phyloP scores from a whole-genome alignment of 2,113 vertebrate species.

The Calonectris borealis region DNA sequence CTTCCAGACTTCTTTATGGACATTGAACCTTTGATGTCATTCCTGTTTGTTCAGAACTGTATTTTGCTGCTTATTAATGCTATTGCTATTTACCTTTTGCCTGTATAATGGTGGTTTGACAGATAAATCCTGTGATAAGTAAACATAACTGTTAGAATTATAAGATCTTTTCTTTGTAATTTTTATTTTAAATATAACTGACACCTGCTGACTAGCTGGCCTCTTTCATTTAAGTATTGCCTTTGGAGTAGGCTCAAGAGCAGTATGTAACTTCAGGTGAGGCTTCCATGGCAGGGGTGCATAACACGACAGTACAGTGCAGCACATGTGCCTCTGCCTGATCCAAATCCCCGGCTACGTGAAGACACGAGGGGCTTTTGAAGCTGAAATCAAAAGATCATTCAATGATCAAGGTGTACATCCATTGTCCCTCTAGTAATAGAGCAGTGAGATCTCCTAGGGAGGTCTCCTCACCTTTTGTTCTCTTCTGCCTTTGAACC shows the following conservation, averaged over 20 bases:
- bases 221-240: background rate
- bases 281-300: background rate
- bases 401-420: background rate
- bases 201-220: background rate
- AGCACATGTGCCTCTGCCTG: background rate
- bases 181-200: background rate
- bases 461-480: background rate
- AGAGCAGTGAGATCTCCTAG: background rate
- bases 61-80: background rate
- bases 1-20: background rate
- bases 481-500: background rate
- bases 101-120: background rate
- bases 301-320: background rate
- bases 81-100: background rate
- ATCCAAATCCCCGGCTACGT: background rate
- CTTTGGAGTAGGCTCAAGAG: background rate
- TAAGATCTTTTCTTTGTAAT: background rate
- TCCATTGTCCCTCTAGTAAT: background rate
- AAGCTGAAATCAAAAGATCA: constrained; percentile 13
- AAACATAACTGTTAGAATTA: background rate
- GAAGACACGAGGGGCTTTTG: background rate
- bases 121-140: background rate
- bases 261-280: background rate
- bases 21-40: background rate
- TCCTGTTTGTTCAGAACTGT: background rate